Base-by-base conservation (phyloP, 1,140 invertebrate genomes). In the Acromyrmex echinatior region DNA sequence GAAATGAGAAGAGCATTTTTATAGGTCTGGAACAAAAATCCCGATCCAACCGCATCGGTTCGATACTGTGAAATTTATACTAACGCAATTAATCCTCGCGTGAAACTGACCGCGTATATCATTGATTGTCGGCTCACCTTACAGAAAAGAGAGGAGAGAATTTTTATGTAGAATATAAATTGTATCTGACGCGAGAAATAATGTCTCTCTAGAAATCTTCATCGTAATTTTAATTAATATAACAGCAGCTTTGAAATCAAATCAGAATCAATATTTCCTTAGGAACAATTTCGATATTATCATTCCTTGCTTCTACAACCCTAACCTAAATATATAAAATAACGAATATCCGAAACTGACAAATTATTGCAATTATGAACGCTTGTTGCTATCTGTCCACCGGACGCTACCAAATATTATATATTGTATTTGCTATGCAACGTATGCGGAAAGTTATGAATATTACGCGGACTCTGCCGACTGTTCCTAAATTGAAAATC, bases 341-440 rank as follows among this genome's bases (percentile, higher is more conserved):
- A 45, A 45, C 58, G 18, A n/a, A 21, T 73, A 45, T 71, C 53
- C 25, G n/a, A n/a, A 35, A 45, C 14, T 60, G 18, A 12, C 53
- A 14, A 49, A 76, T 62, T 51, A 70, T 45, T 16, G 51, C 14
- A 51, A 39, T 51, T 74, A 31, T 35, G 25, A 14, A 49, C 53
- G 31, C 16, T 14, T 10, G 39, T 68, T 14, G 28, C 4, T 66
- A 66, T 28, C 28, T 39, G 60, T 18, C 39, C 21, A 18, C 14
- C 21, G n/a, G 39, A 21, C 16, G 70, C 14, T 62, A 35, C 25
- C 70, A 63, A 74, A 81, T 81, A 81, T 84, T 84, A 51, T 2
- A 74, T 74, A 25, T 49, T 18, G 28, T 82, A 74, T 84, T 49
- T 62, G 45, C 62, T 51, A n/a, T 53, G 51, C 49, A 76, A 25